Evolutionary conservation across 2,888 invertebrate species (phyloP), one percentile per base, ranked within the genome.

Genomic region (Troglohyphantes excavatus): DNA sequence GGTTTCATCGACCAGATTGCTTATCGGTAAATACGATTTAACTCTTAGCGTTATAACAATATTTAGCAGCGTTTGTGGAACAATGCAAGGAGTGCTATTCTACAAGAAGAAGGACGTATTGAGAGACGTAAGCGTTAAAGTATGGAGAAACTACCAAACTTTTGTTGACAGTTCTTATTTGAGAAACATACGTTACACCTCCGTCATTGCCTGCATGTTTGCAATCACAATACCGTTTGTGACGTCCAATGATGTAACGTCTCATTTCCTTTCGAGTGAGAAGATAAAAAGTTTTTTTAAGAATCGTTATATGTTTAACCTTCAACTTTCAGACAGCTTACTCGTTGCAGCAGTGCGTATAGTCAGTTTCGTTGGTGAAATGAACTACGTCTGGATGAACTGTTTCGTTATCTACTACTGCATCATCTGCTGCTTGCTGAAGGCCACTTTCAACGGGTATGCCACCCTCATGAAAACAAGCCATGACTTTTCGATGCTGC

Each of bases 361-460:
- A 1, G 5, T 53, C 5, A 17, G 11, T 43, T 21, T 39, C 17
- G 19, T 19, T 21, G 0, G 9, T 21, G 23, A 43, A 6, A 9
- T 21, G 6, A 70, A 21, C 29, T 70, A 70, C 21, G 0, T 13
- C 6, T 43, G 70, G 23, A 70, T 70, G 43, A 70, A 39, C 13
- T 21, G 39, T 3, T 70, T 70, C 39, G 23, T 21, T 21, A 70
- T 70, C 39, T 70, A 70, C 29, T 70, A 70, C 13, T 39, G 70
- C 39, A 3, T 21, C 17, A 19, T 13, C 6, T 70, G 70, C 21
- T 43, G 43, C 21, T 39, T 70, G 21, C 21, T 43, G 3, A 11
- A 39, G 23, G 5, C 21, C 11, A 17, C 70, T 21, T 70, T 70
- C 21, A 3, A 21, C 7, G 70, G 13, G 21, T 70, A 43, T 21